Evolutionary conservation across 1,140 invertebrate species (phyloP).

Genomic region (Drosophila truncata): DNA sequence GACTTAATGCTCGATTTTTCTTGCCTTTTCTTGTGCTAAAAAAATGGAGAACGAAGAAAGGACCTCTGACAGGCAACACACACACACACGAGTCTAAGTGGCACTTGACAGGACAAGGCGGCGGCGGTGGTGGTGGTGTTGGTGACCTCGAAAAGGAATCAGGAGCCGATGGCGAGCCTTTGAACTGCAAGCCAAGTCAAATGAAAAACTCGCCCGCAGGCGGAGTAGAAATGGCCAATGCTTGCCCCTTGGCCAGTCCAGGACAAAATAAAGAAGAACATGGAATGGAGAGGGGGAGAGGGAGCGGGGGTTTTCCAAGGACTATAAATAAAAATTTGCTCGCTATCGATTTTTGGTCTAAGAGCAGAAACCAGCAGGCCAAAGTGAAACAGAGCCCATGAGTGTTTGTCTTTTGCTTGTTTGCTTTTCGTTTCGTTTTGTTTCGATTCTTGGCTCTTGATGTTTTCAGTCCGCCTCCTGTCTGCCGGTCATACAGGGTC

Average conservation of each 20-base stretch:
- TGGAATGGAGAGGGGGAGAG: neutral
- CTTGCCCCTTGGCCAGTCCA: constrained; percentile 40
- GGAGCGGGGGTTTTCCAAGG: constrained; percentile 13
- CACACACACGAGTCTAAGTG: constrained; percentile 46
- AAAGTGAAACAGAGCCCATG: constrained; percentile 52
- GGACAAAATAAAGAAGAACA: constrained; percentile 20
- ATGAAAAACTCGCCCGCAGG: constrained; percentile 67
- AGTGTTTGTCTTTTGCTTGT: constrained; percentile 77
- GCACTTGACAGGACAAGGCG: constrained; percentile 70
- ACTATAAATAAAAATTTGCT: constrained; percentile 80
- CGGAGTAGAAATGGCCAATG: constrained; percentile 74
- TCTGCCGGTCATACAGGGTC: constrained; percentile 5
- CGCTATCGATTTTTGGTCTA: constrained; percentile 64
- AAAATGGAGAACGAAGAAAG: constrained; percentile 46
- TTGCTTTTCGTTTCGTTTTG: constrained; percentile 58
- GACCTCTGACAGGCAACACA: constrained; percentile 57
- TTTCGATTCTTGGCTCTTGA: constrained; percentile 34
- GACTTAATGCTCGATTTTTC: constrained; percentile 76
- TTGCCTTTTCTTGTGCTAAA: constrained; percentile 46
- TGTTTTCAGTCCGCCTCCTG: constrained; percentile 26
- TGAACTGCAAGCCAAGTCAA: constrained; percentile 81
- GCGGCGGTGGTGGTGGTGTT: constrained; percentile 9
- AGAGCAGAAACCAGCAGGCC: constrained; percentile 23
- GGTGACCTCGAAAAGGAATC: constrained; percentile 64
- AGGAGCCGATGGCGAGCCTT: constrained; percentile 53